Conservation (phyloP, 2,888 invertebrate species). For the Ferdinandea cuprea region DNA sequence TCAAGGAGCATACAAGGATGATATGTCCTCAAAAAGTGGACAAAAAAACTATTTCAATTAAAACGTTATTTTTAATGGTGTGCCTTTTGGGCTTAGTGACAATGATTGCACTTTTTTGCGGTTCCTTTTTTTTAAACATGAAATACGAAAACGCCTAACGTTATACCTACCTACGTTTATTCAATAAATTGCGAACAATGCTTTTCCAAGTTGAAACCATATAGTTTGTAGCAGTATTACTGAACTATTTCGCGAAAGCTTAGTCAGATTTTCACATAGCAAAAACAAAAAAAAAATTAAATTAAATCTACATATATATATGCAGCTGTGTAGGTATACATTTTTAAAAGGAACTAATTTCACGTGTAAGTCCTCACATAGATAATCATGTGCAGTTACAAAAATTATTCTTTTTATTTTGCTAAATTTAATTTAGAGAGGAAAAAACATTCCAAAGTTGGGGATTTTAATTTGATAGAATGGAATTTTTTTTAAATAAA, state of each 20-base stretch:
- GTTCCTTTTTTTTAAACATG: neutral
- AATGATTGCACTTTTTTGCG: conserved; percentile 32
- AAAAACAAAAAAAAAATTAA: neutral
- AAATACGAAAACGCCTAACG: conserved; percentile 4
- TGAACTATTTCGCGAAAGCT: conserved; percentile 6
- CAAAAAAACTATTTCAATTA: conserved; percentile 48
- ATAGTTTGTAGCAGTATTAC: conserved; percentile 14
- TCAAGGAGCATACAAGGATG: conserved; percentile 14
- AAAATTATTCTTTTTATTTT: conserved; percentile 45
- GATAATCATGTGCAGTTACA: conserved; percentile 9
- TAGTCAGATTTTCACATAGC: conserved; percentile 1
- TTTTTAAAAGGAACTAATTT: too few relatives aligned
- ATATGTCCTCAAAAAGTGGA: conserved; percentile 9
- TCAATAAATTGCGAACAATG: conserved; percentile 24
- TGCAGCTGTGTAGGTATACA: too few relatives aligned
- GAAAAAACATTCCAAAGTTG: neutral
- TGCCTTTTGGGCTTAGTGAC: conserved; percentile 47
- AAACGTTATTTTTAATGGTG: conserved; percentile 4
- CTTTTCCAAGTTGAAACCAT: conserved; percentile 47
- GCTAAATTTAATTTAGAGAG: conserved; percentile 26
- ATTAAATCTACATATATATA: too few relatives aligned
- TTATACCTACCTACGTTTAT: neutral
- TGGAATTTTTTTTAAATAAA: neutral
- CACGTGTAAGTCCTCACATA: neutral
- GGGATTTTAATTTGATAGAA: neutral